Conservation (phyloP, 2,113 vertebrate genomes). For the Capreolus pygargus region DNA sequence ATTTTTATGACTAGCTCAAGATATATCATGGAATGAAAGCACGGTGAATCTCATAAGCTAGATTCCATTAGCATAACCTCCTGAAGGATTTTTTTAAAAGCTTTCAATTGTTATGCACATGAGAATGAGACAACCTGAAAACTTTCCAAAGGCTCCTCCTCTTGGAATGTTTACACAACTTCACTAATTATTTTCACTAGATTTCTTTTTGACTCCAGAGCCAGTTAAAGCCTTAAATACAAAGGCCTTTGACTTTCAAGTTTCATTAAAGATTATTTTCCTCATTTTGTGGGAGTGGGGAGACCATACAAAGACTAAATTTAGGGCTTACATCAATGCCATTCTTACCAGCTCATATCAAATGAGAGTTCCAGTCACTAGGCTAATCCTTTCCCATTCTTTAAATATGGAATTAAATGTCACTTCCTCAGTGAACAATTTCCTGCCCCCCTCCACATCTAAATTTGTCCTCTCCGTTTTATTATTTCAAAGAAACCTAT, state of each 20-base stretch:
- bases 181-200: neutral
- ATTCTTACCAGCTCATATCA: neutral
- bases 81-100: neutral
- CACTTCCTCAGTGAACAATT: neutral
- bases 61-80: neutral
- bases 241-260: neutral
- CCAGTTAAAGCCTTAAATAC: neutral
- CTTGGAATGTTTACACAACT: neutral
- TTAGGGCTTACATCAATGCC: neutral
- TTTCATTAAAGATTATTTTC: neutral
- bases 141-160: neutral
- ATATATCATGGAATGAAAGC: neutral
- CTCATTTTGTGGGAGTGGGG: neutral
- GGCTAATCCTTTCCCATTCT: neutral
- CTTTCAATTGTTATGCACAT: neutral
- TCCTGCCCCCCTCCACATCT: neutral
- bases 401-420: conserved; percentile 6
- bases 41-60: neutral
- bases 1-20: neutral
- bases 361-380: neutral
- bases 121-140: neutral
- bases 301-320: neutral
- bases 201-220: neutral
- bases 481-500: neutral
- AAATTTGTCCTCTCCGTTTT: neutral